Base-by-base conservation (phyloP, 2,888 invertebrate species). In the Leucoptera coffeella region DNA sequence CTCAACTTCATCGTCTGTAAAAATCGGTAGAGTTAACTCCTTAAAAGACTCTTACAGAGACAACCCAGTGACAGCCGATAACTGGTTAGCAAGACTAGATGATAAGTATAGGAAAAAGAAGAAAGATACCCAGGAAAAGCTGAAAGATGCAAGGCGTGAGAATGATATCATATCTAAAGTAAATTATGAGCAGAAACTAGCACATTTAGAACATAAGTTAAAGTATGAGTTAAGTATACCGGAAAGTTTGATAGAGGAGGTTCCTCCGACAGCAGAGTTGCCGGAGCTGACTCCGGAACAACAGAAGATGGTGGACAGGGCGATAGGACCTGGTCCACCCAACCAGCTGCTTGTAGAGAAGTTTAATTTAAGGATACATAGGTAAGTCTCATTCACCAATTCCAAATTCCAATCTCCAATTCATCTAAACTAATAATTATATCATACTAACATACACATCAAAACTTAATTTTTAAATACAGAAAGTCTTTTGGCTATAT, bases 201-300 rank as follows among this genome's bases (percentile, higher is more conserved):
- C 60, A 34, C 47, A 58, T 38, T 39, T 73, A 45, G 45, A 67
- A 44, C 49, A 67, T 38, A 52, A 59, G 51, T 23, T 65, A 23
- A 67, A 69, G 32, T 45, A 62, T 47, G 58, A 60, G 46, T 37
- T 51, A 33, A 72, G 40, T 35, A 80, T 44, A 73, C 78, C 45
- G 35, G 76, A 47, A 53, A 69, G 45, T 52, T 51, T 41, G 33
- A 57, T 38, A 47, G 74, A 45, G 58, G 77, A 47, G 51, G 49
- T 52, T 0, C 55, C 60, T 29, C 57, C 73, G 0, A 44, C 46
- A 0, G 55, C 49, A 1, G 65, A 64, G 35, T 32, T 83, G 20
- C 77, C 82, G 0, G 73, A 76, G 27, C 50, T 90, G n/a, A 82
- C 82, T 0, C 61, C 73, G 0, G 80, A 81, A 15, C 84, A 87